Conservation (phyloP, 2,797 vertebrate species). For the Parambassis ranga region DNA sequence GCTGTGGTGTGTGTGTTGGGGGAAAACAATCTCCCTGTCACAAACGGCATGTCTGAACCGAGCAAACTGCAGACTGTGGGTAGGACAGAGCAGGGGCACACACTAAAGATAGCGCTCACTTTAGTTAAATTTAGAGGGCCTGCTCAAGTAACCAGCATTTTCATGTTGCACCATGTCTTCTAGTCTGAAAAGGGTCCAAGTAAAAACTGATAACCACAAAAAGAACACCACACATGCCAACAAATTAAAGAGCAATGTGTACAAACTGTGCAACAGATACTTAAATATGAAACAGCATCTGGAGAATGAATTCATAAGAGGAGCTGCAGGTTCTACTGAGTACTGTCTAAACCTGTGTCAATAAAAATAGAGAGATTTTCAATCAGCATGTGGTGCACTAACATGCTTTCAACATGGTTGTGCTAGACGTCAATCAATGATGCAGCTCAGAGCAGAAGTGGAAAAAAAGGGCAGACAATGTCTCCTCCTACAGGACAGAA, state of each 20-base stretch:
- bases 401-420: background rate
- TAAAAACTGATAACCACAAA: constrained; percentile 15
- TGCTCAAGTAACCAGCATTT: constrained; percentile 64
- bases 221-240: background rate
- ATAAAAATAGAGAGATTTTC: background rate
- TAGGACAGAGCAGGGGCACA: constrained; percentile 56
- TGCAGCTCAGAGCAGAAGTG: background rate
- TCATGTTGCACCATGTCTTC: constrained; percentile 49
- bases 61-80: constrained; percentile 68
- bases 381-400: background rate
- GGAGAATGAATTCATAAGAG: background rate
- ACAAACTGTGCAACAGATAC: background rate
- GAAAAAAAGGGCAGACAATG: constrained; percentile 41
- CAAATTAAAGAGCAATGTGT: background rate
- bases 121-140: constrained; percentile 71
- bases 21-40: constrained; percentile 47
- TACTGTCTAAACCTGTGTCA: background rate
- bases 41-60: constrained; percentile 61
- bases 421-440: background rate
- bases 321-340: background rate
- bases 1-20: constrained; percentile 14
- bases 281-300: background rate
- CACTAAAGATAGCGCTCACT: constrained; percentile 71
- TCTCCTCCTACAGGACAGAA: constrained; percentile 70
- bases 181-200: constrained; percentile 25